A percentile compares a stretch with the other conserved stretches of the same genome.
Conservation (phyloP, 2,888 invertebrate genomes). For the Axea sp. region DNA sequence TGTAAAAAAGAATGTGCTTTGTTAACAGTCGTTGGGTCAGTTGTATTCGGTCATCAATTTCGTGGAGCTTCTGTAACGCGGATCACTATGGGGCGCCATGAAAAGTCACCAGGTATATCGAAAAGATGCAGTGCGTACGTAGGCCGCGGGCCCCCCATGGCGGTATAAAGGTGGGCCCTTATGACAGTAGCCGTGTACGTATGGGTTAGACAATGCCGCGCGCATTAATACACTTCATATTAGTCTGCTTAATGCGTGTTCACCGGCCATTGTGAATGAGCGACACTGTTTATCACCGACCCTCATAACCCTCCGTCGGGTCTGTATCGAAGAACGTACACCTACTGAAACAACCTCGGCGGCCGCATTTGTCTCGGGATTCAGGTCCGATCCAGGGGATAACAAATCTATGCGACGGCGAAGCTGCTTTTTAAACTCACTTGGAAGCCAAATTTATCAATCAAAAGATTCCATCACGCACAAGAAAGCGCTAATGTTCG, state of each 20-base stretch:
- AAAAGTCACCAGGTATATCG: slow-evolving; percentile 73
- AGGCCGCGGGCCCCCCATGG: slow-evolving; percentile 76
- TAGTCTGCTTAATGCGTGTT: slow-evolving; percentile 79
- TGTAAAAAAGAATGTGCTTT: slow-evolving; percentile 36
- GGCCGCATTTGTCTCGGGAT: slow-evolving; percentile 76
- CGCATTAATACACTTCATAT: slow-evolving; percentile 80
- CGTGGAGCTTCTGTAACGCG: slow-evolving; percentile 58
- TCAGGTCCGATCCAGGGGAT: slow-evolving; percentile 69
- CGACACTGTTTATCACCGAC: slow-evolving; percentile 80
- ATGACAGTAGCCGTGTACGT: slow-evolving; percentile 78
- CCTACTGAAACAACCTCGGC: slow-evolving; percentile 68
- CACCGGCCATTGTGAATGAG: slow-evolving; percentile 79
- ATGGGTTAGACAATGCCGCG: slow-evolving; percentile 78
- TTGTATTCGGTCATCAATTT: slow-evolving; percentile 57
- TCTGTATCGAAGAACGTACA: slow-evolving; percentile 59
- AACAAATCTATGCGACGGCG: slow-evolving; percentile 70
- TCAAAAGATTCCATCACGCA: slow-evolving; percentile 59
- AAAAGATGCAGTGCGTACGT: slow-evolving; percentile 64
- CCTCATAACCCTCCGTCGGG: slow-evolving; percentile 71
- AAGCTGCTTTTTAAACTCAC: slow-evolving; percentile 56
- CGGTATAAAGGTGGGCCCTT: slow-evolving; percentile 74
- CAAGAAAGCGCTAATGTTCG: slow-evolving; percentile 48
- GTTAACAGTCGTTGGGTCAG: slow-evolving; percentile 34
- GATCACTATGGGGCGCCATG: slow-evolving; percentile 64
- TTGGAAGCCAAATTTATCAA: slow-evolving; percentile 68